These are phyloP conservation scores for Rhodinocichla rosea DNA, from an alignment of 2,113 vertebrate genomes.

Conservation along the genomic window DNA sequence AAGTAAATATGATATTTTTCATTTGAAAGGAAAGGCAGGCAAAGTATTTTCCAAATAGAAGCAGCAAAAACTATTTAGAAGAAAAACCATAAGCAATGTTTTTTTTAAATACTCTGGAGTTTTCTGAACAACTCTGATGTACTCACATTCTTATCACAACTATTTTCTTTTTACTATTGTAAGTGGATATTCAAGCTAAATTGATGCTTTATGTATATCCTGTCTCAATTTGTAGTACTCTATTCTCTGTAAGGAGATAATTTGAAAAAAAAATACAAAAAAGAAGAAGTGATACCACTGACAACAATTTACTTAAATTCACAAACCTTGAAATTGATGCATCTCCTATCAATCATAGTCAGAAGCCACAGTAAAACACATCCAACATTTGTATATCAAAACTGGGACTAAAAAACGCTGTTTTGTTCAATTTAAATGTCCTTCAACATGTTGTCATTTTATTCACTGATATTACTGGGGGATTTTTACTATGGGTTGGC, in stretches of 20 bases:
- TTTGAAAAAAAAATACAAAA: constrained; percentile 56
- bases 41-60: constrained; percentile 62
- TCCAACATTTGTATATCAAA: constrained; percentile 69
- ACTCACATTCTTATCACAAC: constrained; percentile 32
- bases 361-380: constrained; percentile 66
- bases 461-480: constrained; percentile 7
- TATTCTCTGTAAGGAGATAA: constrained; percentile 64
- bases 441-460: constrained; percentile 66
- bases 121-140: constrained; percentile 60
- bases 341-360: constrained; percentile 72
- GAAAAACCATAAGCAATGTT: background rate
- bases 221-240: constrained; percentile 61
- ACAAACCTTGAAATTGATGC: constrained; percentile 74
- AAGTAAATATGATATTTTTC: background rate
- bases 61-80: constrained; percentile 26
- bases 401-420: constrained; percentile 32
- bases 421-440: constrained; percentile 69
- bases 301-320: constrained; percentile 76
- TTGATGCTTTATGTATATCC: constrained; percentile 70
- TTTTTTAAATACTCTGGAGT: constrained; percentile 51
- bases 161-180: constrained; percentile 52
- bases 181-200: constrained; percentile 70
- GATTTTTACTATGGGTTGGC: constrained; percentile 36
- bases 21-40: constrained; percentile 26
- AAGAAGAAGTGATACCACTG: constrained; percentile 53